These are phyloP conservation scores for Cyclina sinensis DNA, from an alignment of 1,140 invertebrate species.

Conservation along the genomic window DNA sequence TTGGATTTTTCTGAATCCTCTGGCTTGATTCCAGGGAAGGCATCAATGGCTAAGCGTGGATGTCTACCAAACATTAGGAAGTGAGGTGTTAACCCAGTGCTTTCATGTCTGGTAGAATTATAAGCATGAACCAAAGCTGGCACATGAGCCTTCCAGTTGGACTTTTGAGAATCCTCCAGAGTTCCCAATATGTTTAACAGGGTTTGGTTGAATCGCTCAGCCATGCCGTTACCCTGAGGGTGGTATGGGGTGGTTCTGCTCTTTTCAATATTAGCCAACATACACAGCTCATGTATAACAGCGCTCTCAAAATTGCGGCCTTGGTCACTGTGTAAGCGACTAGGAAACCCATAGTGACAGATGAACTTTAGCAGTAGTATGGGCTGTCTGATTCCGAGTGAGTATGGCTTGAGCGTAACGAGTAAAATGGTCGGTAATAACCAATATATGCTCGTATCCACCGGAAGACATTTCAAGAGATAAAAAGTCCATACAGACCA, in stretches of 20 bases:
- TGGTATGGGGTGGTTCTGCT: slow-evolving; percentile 71
- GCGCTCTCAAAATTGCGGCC: slow-evolving; percentile 74
- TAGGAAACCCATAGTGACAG: slow-evolving; percentile 40
- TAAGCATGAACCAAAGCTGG: slow-evolving; percentile 63
- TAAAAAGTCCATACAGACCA: slow-evolving; percentile 67
- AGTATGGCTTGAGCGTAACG: slow-evolving; percentile 31
- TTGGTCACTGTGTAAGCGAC: slow-evolving; percentile 75
- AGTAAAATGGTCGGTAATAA: slow-evolving; percentile 59
- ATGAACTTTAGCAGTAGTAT: slow-evolving; percentile 60
- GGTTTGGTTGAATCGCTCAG: slow-evolving; percentile 72
- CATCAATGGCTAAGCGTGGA: slow-evolving; percentile 57
- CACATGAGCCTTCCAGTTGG: slow-evolving; percentile 66
- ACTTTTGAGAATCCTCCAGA: slow-evolving; percentile 72
- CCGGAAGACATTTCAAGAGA: slow-evolving; percentile 41
- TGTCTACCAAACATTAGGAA: slow-evolving; percentile 60
- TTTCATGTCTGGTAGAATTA: slow-evolving; percentile 60
- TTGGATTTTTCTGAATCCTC: background rate
- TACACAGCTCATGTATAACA: slow-evolving; percentile 70
- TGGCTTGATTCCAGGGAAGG: slow-evolving; percentile 44
- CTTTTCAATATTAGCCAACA: slow-evolving; percentile 68
- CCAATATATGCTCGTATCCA: slow-evolving; percentile 45
- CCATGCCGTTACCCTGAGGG: slow-evolving; percentile 67
- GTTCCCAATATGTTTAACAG: slow-evolving; percentile 68
- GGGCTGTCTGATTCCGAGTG: slow-evolving; percentile 43
- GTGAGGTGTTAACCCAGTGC: slow-evolving; percentile 51